phyloP scores from a whole-genome alignment of 2,113 vertebrate species.

The Hippocampus barbouri region DNA sequence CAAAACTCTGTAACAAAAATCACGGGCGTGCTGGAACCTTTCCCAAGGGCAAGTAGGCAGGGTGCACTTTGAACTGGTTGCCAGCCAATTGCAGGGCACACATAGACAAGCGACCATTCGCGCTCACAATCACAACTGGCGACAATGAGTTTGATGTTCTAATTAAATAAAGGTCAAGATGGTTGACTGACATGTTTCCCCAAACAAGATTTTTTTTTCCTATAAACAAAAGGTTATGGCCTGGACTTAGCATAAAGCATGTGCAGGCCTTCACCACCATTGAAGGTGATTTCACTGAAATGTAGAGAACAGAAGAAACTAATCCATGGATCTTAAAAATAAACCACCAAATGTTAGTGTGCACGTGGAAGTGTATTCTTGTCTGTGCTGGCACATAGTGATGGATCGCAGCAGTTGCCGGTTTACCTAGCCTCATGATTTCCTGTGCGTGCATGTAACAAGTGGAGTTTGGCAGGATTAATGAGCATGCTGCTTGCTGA shows the following conservation, averaged over 20 bases:
- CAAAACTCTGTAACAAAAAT: too few species aligned
- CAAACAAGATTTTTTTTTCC: too few species aligned
- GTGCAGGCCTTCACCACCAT: conserved; percentile 17
- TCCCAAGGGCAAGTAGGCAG: too few species aligned
- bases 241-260: conserved; percentile 19
- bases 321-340: conserved; percentile 34
- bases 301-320: not conserved
- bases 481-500: conserved; percentile 93
- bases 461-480: conserved; percentile 99
- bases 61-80: too few species aligned
- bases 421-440: conserved; percentile 98
- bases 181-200: too few species aligned
- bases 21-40: too few species aligned
- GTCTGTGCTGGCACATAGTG: conserved; percentile 58
- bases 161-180: too few species aligned
- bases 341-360: conserved; percentile 11
- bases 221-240: not conserved
- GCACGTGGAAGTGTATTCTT: conserved; percentile 43
- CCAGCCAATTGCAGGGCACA: too few species aligned
- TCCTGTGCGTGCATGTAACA: conserved; percentile 92
- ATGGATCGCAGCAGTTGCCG: conserved; percentile 87
- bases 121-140: too few species aligned
- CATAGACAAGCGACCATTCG: too few species aligned
- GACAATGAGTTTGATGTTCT: too few species aligned
- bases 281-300: conserved; percentile 36